Conservation (phyloP, 1,140 invertebrate species). For the Lepidurus packardi region DNA sequence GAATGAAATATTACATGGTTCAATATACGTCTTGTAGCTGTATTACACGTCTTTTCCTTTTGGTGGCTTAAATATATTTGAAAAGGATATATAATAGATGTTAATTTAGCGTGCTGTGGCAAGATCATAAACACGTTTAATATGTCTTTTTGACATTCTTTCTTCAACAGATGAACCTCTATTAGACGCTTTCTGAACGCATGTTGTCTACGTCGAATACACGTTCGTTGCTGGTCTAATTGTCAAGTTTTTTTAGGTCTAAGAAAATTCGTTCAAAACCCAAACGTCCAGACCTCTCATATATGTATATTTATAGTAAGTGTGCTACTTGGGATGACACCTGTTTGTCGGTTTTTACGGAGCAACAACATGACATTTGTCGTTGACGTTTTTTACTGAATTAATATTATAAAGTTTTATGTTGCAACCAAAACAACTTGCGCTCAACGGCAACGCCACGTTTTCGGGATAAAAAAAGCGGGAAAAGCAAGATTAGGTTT, state of each 20-base stretch:
- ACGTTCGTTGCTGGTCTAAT: background rate
- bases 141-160: background rate
- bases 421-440: background rate
- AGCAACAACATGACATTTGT: no score
- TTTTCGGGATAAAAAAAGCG: background rate
- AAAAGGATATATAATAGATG: background rate
- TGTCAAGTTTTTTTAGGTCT: background rate
- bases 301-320: no score
- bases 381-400: background rate
- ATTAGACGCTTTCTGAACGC: background rate
- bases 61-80: background rate
- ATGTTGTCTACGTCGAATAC: background rate
- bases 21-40: background rate
- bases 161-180: background rate
- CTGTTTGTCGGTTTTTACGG: no score
- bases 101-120: background rate
- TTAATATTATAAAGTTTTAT: slow-evolving; percentile 2
- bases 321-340: no score
- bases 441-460: background rate
- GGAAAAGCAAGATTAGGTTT: background rate
- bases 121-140: background rate
- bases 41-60: background rate
- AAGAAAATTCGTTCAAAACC: background rate
- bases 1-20: background rate
- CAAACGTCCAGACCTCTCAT: no score